Percentiles rank a stretch among this genome's conserved stretches.
Conservation (phyloP, 2,113 vertebrate species). For the Turdus rufiventris region DNA sequence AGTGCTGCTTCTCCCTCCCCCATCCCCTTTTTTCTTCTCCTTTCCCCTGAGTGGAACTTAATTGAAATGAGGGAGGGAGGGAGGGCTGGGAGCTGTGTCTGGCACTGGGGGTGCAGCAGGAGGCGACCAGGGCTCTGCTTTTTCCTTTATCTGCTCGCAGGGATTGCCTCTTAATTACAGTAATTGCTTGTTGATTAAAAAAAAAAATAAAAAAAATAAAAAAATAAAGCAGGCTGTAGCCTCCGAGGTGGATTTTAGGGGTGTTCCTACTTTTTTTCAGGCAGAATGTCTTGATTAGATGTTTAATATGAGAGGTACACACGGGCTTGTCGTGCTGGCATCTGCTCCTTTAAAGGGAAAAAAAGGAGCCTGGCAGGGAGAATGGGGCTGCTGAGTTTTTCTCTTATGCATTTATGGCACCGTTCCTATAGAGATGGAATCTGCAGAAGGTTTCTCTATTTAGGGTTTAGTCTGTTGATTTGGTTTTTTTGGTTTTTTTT, state of each 20-base stretch:
- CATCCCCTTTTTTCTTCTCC: conserved; percentile 39
- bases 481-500: background rate
- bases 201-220: background rate
- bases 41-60: conserved; percentile 24
- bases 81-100: conserved; percentile 2
- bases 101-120: background rate
- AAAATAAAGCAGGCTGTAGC: background rate
- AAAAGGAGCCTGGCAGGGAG: conserved; percentile 34
- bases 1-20: conserved; percentile 40
- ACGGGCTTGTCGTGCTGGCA: conserved; percentile 22
- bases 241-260: background rate
- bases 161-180: conserved; percentile 40
- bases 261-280: background rate
- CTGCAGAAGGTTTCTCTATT: conserved; percentile 12
- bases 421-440: conserved; percentile 56
- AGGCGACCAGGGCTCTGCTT: background rate
- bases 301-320: background rate
- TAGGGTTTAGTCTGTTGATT: background rate
- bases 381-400: conserved; percentile 14
- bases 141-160: background rate
- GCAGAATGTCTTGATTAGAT: background rate
- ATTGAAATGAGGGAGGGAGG: conserved; percentile 12
- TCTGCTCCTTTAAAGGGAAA: conserved; percentile 61
- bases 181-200: conserved; percentile 3
- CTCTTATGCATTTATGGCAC: conserved; percentile 30